phyloP scores from a whole-genome alignment of 2,888 invertebrate species.

The Rhogogaster chlorosoma region DNA sequence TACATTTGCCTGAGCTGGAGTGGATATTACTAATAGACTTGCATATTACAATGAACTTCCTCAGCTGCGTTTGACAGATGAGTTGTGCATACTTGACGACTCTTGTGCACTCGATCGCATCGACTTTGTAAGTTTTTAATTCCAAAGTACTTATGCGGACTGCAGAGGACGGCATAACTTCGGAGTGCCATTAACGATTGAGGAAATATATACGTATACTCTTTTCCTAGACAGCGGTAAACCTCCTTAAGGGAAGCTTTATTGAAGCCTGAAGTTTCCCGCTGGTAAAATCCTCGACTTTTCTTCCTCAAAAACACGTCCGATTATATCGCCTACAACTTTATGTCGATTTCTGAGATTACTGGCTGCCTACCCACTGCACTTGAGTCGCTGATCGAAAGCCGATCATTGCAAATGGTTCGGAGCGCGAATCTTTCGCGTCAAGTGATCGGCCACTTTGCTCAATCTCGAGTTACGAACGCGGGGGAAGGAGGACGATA shows the following conservation, averaged over 20 bases:
- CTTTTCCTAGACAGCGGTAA: not conserved
- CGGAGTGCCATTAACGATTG: not conserved
- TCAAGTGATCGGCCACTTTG: slow-evolving; percentile 18
- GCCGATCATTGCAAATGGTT: slow-evolving; percentile 5
- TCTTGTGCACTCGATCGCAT: not conserved
- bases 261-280: not conserved
- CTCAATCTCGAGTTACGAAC: not conserved
- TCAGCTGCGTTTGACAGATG: not conserved
- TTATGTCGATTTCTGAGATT: not conserved
- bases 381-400: not conserved
- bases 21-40: not conserved
- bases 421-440: slow-evolving; percentile 12
- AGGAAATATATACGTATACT: too few species aligned
- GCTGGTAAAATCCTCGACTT: not conserved
- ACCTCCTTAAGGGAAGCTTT: not conserved
- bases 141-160: not conserved
- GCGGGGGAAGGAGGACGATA: slow-evolving; percentile 3
- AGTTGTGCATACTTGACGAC: not conserved
- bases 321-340: not conserved
- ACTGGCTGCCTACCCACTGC: not conserved
- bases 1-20: not conserved
- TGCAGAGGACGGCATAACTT: not conserved
- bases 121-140: not conserved
- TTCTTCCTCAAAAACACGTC: not conserved
- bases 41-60: not conserved